Conservation (phyloP, 1,140 invertebrate genomes). For the Onthophagus taurus region DNA sequence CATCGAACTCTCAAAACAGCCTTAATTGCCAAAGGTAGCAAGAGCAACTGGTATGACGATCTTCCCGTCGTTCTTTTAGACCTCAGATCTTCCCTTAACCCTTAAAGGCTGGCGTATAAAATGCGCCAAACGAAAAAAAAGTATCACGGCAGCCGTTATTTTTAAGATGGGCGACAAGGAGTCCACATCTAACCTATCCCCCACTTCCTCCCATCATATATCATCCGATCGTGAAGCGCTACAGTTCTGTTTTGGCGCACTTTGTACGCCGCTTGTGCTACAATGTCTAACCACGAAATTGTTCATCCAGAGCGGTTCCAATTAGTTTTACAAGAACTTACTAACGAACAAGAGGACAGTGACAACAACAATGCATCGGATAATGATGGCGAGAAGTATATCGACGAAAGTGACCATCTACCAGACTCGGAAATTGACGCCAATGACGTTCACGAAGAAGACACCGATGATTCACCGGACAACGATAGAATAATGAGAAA, state of each 20-base stretch:
- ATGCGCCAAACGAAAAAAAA: no score
- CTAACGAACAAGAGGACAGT: no score
- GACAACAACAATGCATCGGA: not conserved
- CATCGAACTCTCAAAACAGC: no score
- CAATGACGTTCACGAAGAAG: not conserved
- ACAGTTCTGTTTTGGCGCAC: not conserved
- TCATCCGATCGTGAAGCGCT: not conserved
- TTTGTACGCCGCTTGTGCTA: not conserved
- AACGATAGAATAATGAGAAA: not conserved
- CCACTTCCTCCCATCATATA: not conserved
- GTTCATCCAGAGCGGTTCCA: not conserved
- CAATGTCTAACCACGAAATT: no score
- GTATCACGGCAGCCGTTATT: no score
- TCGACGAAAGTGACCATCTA: not conserved
- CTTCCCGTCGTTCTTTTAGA: no score
- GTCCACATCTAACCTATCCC: no score
- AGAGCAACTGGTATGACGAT: no score
- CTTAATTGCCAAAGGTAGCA: no score
- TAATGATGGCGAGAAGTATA: not conserved
- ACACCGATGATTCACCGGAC: no score
- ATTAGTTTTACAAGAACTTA: not conserved
- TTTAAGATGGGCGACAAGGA: no score
- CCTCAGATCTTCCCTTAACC: no score
- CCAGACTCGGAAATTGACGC: not conserved
- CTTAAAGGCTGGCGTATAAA: conserved; percentile 1